Evolutionary conservation across 2,888 invertebrate genomes (phyloP), one percentile per base, ranked within the genome.

Genomic region (Lutraria lutraria): DNA sequence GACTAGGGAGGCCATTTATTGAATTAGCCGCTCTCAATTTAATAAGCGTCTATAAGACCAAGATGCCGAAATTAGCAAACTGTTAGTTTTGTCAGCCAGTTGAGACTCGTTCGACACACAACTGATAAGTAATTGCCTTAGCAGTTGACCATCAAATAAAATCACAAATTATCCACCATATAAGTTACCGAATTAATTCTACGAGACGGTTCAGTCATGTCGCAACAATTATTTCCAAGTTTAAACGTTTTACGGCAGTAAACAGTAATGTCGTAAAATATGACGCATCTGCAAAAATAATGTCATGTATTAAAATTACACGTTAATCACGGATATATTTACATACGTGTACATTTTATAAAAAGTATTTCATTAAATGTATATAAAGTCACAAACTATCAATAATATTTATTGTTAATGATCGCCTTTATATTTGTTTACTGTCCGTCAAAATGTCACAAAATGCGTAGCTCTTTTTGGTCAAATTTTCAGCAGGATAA

Each of bases 231-330:
- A 8, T 31, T 21, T 53, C 34, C 63, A 31, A 83, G 63, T 29
- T 3, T 29, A 0, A 53, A 79, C 83, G 53, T 12, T 84, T 88
- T 91, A 25, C 83, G 88, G 82, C 88, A 88, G 86, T 91, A 91
- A 91, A 91, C 91, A 91, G 43, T 84, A 53, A 76, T 84, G 91
- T 91, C 91, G 91, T 60, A 89, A 89, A 87, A 72, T 54, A 76
- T 76, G 76, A 76, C 76, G 76, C 76, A 76, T 76, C 12, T 6
- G 25, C 12, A 25, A 68, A 68, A 25, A 25, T 68, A 68, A 68
- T n/a, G n/a, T 25, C n/a, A 10, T 63, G 21, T 63, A n/a, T n/a
- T 25, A 25, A 25, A 68, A n/a, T n/a, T 25, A 25, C n/a, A 8
- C n/a, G n/a, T 68, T 68, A 6, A 25, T 68, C 25, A 10, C 6